Conservation (phyloP, 2,888 invertebrate species). For the Brenthis daphne region DNA sequence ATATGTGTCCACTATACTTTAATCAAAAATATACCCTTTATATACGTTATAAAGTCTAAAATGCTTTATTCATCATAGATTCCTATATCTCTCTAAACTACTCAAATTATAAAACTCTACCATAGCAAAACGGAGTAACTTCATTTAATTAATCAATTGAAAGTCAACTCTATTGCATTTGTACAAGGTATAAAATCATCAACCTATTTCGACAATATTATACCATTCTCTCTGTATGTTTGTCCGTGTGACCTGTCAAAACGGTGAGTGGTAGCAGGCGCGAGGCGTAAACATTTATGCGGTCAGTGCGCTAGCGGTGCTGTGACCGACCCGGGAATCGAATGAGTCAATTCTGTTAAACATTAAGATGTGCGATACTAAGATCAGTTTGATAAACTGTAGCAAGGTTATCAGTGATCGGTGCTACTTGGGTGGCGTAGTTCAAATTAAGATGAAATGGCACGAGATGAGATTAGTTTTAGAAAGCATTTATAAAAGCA, state of each 20-base stretch:
- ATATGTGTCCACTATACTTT: conserved; percentile 40
- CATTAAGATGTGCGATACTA: conserved; percentile 8
- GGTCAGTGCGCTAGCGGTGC: conserved; percentile 41
- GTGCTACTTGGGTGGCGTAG: conserved; percentile 9
- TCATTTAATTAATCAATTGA: conserved; percentile 8
- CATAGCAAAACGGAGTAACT: conserved; percentile 10
- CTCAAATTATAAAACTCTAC: neutral
- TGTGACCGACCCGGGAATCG: conserved; percentile 39
- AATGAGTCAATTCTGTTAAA: conserved; percentile 38
- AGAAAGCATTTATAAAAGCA: neutral
- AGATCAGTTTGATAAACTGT: conserved; percentile 21
- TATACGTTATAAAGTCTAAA: conserved; percentile 25
- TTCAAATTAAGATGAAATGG: neutral
- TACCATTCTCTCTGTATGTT: conserved; percentile 33
- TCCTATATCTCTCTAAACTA: neutral
- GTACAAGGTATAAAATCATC: conserved; percentile 37
- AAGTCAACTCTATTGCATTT: conserved; percentile 19
- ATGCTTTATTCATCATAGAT: neutral
- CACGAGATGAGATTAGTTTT: neutral
- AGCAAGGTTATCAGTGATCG: conserved; percentile 14
- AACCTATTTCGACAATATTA: conserved; percentile 19
- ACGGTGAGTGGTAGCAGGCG: conserved; percentile 75
- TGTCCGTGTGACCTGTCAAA: conserved; percentile 67
- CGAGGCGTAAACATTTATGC: conserved; percentile 68
- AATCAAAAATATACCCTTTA: conserved; percentile 31